A percentile compares a stretch with the other conserved stretches of the same genome.
Conservation (phyloP, 2,113 vertebrate genomes). For the Chrysemys picta region DNA sequence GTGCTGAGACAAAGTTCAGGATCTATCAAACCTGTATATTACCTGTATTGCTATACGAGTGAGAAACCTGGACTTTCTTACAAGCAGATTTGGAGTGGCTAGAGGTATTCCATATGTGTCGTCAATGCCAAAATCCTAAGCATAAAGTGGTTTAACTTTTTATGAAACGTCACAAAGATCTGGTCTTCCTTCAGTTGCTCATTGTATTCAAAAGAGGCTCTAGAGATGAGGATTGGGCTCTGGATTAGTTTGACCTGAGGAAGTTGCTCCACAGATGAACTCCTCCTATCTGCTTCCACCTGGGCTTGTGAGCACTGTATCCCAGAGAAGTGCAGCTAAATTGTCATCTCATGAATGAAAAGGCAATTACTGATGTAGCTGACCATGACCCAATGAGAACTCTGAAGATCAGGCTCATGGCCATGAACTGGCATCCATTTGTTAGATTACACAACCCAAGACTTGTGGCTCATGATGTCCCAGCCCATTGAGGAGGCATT, state of each 20-base stretch:
- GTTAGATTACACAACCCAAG: neutral
- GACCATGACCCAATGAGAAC: neutral
- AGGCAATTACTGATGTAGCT: neutral
- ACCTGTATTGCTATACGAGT: too few species aligned
- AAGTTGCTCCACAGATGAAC: neutral
- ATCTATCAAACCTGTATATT: too few species aligned
- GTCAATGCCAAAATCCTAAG: too few species aligned
- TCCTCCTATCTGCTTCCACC: neutral
- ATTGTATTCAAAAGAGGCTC: neutral
- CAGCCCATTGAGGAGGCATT: neutral
- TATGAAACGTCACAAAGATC: too few species aligned
- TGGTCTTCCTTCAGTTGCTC: too few species aligned
- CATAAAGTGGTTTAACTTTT: too few species aligned
- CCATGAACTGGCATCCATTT: neutral
- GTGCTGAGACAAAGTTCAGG: too few species aligned
- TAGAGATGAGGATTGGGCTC: neutral
- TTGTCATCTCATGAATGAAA: neutral
- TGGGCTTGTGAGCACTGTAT: neutral
- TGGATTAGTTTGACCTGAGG: neutral
- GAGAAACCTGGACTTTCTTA: too few species aligned
- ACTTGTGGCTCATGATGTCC: neutral
- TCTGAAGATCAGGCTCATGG: neutral
- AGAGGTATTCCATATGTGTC: too few species aligned
- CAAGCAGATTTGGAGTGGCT: too few species aligned
- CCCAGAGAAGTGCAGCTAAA: neutral